Conservation (phyloP, 1,140 invertebrate species). For the Bactericera cockerelli region DNA sequence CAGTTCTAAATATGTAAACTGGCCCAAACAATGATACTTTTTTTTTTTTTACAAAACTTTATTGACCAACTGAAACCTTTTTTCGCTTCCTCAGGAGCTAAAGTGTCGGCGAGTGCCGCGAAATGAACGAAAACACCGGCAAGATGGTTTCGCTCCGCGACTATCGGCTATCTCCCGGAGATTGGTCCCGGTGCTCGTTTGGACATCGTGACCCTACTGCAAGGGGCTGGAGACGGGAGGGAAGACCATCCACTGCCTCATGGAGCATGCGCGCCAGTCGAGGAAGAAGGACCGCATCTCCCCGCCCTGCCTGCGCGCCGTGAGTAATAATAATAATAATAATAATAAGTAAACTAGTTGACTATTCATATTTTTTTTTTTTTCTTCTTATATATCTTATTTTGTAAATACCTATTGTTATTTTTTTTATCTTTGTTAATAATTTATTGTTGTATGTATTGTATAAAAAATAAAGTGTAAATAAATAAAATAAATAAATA, state of each 20-base stretch:
- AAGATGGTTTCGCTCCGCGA: slow-evolving; percentile 78
- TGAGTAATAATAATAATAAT: slow-evolving; percentile 32
- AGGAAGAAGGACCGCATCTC: slow-evolving; percentile 40
- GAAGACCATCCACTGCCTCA: slow-evolving; percentile 87
- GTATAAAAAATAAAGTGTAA: no score
- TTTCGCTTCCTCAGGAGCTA: slow-evolving; percentile 31
- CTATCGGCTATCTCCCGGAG: slow-evolving; percentile 78
- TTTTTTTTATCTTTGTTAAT: no score
- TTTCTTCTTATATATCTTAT: no score
- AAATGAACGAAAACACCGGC: slow-evolving; percentile 75
- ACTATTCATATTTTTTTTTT: no score
- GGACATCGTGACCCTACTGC: slow-evolving; percentile 65
- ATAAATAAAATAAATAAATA: no score
- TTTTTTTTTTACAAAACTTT: no score
- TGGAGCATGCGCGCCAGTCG: slow-evolving; percentile 63
- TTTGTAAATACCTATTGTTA: no score
- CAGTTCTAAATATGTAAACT: no score
- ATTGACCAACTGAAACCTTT: no score
- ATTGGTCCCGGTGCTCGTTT: slow-evolving; percentile 74
- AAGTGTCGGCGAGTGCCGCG: slow-evolving; percentile 61
- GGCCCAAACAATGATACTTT: no score
- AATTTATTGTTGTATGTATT: no score
- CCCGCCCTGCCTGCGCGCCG: slow-evolving; percentile 47
- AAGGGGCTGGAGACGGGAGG: slow-evolving; percentile 55
- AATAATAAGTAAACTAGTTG: no score